Evolutionary conservation across 2,888 invertebrate genomes (phyloP).

Genomic region (Drosophila putrida): DNA sequence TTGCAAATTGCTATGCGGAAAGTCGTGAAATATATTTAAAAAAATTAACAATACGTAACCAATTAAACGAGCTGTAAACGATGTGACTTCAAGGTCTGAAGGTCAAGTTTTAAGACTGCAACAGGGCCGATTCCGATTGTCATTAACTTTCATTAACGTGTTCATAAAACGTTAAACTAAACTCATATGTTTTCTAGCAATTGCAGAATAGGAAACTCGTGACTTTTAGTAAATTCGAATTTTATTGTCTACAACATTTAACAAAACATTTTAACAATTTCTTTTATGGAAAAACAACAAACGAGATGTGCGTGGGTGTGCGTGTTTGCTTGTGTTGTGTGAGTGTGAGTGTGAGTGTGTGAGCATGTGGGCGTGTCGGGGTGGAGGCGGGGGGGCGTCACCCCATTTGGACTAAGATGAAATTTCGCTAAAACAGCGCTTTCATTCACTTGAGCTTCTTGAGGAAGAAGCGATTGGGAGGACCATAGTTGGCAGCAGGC

Average conservation of each 20-base stretch:
- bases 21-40: slow-evolving; percentile 36
- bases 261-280: slow-evolving; percentile 75
- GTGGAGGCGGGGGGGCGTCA: slow-evolving; percentile 6
- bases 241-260: slow-evolving; percentile 68
- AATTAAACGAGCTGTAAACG: slow-evolving; percentile 56
- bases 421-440: slow-evolving; percentile 37
- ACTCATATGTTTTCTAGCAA: slow-evolving; percentile 31
- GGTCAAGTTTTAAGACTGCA: slow-evolving; percentile 47
- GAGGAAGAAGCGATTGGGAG: slow-evolving; percentile 87
- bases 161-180: slow-evolving; percentile 34
- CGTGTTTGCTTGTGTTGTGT: slow-evolving; percentile 24
- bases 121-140: slow-evolving; percentile 61
- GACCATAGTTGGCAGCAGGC: slow-evolving; percentile 87
- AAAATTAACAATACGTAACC: slow-evolving; percentile 71
- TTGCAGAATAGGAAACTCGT: slow-evolving; percentile 13
- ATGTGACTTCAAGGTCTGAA: slow-evolving; percentile 45
- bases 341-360: slow-evolving; percentile 35
- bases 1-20: slow-evolving; percentile 44
- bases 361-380: slow-evolving; percentile 38
- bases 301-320: slow-evolving; percentile 32
- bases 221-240: slow-evolving; percentile 65
- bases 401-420: slow-evolving; percentile 63
- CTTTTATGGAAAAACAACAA: slow-evolving; percentile 52
- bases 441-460: slow-evolving; percentile 67
- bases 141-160: slow-evolving; percentile 47